Evolutionary conservation across 2,797 vertebrate species (phyloP), one percentile per base, ranked within the genome.

Genomic region (Gymnothorax reevesii): DNA sequence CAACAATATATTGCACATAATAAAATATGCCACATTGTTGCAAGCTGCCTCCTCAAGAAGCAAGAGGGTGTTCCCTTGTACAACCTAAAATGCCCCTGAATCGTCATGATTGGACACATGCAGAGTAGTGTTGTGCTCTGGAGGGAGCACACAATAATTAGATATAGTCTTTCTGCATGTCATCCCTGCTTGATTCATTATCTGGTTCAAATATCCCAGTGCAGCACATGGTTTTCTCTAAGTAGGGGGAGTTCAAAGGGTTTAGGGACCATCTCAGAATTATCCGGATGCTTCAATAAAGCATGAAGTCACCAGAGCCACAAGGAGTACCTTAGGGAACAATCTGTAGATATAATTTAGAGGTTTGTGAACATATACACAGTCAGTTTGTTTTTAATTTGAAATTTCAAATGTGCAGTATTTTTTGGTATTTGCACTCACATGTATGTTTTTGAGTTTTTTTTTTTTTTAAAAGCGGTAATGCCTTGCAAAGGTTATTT

Each of bases 141-240:
- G 82, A 73, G 84, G 62, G 55, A 62, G 71, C 20, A 57, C 15
- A n/a, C 82, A 86, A 84, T 87, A 87, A 87, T 87, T 60, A 71
- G 82, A 87, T 83, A 77, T 75, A 84, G 55, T 57, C 83, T 52
- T 57, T 77, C 86, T 84, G 66, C 57, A 77, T 84, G 86, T 87
- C 86, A 87, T 27, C 66, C 55, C 59, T 27, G 54, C 66, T 84
- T 87, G 64, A 87, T 83, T 87, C 64, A 87, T 87, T 66, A 87
- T 75, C 64, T 75, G 60, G 57, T 84, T 83, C 66, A 87, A 75
- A 84, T 87, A 83, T 77, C 66, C 82, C 86, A 84, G 86, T 42
- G 62, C 86, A 83, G 8, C 42, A 83, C 49, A 55, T 55, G 49
- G 66, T 55, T 54, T 8, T 57, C 54, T 69, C 42, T 57, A 10